Conservation (phyloP, 1,140 invertebrate genomes). For the Zaprionus capensis region DNA sequence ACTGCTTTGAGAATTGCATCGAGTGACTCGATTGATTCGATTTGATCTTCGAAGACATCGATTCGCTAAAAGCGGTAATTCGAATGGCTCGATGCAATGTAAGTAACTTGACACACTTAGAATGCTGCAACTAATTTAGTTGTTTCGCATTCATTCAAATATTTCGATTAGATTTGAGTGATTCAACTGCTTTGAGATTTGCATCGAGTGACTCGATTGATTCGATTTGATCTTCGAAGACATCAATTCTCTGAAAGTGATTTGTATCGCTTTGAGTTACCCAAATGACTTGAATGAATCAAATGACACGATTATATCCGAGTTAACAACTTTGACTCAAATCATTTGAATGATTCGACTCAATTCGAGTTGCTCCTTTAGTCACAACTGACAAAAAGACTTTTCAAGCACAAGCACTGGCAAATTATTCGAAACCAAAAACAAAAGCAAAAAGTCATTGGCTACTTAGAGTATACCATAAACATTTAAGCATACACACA, state of each 20-base stretch:
- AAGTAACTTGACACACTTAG: background rate
- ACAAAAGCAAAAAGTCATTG: conserved; percentile 63
- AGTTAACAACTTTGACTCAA: background rate
- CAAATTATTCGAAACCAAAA: conserved; percentile 60
- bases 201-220: background rate
- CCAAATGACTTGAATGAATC: conserved; percentile 7
- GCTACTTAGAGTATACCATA: conserved; percentile 53
- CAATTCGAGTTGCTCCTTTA: conserved; percentile 22
- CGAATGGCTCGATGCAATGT: background rate
- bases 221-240: background rate
- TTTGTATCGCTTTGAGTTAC: background rate
- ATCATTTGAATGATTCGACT: conserved; percentile 1
- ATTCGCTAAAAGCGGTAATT: background rate
- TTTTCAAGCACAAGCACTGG: conserved; percentile 51
- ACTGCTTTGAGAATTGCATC: background rate
- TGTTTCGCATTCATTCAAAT: background rate
- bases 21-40: conserved; percentile 9
- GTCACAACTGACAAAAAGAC: conserved; percentile 37
- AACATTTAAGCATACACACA: conserved; percentile 34
- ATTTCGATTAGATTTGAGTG: background rate
- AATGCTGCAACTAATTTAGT: background rate
- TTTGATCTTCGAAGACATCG: background rate
- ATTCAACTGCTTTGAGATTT: background rate
- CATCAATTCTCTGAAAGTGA: background rate
- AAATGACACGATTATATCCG: conserved; percentile 1